Evolutionary conservation across 2,113 vertebrate species (phyloP), one percentile per base, ranked within the genome.

Genomic region (Jacana jacana): DNA sequence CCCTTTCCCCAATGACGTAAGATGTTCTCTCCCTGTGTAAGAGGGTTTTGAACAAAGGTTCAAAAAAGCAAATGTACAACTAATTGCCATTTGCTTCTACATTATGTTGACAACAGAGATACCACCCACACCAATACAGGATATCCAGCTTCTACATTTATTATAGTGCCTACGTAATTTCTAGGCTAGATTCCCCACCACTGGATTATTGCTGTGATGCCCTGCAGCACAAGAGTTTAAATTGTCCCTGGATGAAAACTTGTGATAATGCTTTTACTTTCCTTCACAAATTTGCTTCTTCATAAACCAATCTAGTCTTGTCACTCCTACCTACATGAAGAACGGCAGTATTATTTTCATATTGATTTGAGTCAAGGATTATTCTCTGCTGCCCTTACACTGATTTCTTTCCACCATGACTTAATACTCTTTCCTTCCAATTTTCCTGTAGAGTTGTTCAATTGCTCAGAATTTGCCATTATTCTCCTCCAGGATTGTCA

Each of bases 1-100:
- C 5, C 12, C 25, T 71, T 0, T 58, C 19, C 25, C 25, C 48
- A 76, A 0, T 46, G 52, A 48, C 0, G 13, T 24, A 7, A n/a
- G 33, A 54, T 33, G 12, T 40, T 51, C 9, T 63, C 23, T 27
- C 15, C 19, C 19, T 30, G 11, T 4, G 5, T 35, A 42, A 7
- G 0, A 60, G 4, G 23, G 64, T 52, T 84, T 91, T 63, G 37
- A 16, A 57, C 7, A 82, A 73, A 69, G 40, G n/a, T 48, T 57
- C 6, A 54, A 66, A 80, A 40, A 44, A 24, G 0, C 3, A 54
- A 28, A 70, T 37, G 5, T 4, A 51, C 20, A 71, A 77, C 31
- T 46, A 86, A 65, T 84, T 86, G 17, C 13, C 12, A 33, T 63
- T 81, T 88, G 3, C 42, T 66, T 75, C 35, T 71, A 55, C 6